A percentile compares a stretch with the other conserved stretches of the same genome.
Evolutionary conservation across 2,113 vertebrate genomes (phyloP).

Genomic region (Myxocyprinus asiaticus): DNA sequence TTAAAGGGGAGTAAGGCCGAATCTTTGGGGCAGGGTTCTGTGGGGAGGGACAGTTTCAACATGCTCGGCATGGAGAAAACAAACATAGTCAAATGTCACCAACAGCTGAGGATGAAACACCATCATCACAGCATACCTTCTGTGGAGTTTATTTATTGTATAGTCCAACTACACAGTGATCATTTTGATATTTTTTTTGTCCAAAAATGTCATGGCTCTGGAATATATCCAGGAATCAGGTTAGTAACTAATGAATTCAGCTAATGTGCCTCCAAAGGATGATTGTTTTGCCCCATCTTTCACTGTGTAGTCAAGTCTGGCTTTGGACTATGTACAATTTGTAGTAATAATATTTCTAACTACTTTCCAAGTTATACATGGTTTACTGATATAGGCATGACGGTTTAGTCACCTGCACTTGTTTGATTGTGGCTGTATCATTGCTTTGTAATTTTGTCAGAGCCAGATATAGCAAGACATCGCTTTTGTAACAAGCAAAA

Average conservation of each 20-base stretch:
- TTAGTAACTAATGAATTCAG: conserved; percentile 65
- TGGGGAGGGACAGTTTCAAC: conserved; percentile 12
- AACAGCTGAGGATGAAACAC: conserved; percentile 24
- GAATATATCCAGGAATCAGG: conserved; percentile 72
- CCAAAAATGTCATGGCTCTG: conserved; percentile 54
- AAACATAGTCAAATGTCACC: conserved; percentile 52
- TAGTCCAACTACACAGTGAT: conserved; percentile 20
- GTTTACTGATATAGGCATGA: too few species aligned
- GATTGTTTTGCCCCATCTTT: background rate
- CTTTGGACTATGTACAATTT: background rate
- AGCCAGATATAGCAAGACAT: background rate
- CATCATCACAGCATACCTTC: conserved; percentile 42
- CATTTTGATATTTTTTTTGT: conserved; percentile 36
- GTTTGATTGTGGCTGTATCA: background rate
- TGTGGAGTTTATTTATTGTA: conserved; percentile 47
- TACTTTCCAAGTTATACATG: too few species aligned
- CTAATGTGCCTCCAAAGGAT: background rate
- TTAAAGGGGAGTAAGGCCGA: conserved; percentile 53
- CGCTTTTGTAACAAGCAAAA: background rate
- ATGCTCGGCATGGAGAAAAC: conserved; percentile 51
- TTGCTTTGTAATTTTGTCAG: background rate
- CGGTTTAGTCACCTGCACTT: background rate
- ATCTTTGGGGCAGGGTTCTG: conserved; percentile 26
- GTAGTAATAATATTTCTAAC: too few species aligned
- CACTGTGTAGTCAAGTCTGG: background rate